Base-by-base conservation (phyloP, 2,113 vertebrate species). In the Trichomycterus rosablanca region DNA sequence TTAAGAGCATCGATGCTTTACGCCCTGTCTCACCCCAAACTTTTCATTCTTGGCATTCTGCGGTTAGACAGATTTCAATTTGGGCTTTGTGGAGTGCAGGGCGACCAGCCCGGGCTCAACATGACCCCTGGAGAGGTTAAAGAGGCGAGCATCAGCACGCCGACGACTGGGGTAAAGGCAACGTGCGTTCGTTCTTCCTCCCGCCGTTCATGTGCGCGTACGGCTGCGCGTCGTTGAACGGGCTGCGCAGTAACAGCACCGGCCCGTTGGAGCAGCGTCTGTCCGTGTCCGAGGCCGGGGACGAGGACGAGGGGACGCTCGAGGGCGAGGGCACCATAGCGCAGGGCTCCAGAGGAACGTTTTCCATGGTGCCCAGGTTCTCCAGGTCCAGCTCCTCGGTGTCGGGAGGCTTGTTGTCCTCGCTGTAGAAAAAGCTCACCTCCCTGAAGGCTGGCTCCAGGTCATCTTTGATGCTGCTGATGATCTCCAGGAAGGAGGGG, bases 171-270 rank as follows among this genome's bases (percentile, higher is more conserved):
- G 95, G 94, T 76, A 97, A 80, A 5, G 95, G 94, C 80, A 97
- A 78, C 59, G 93, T 80, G 3, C 93, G 78, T 81, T 97, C 92
- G 0, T 96, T 96, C 81, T 95, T 94, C 61, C 94, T 91, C 0
- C 93, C 92, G n/a, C 96, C 95, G 2, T 98, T 98, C 96, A 98
- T 98, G 89, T 97, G 96, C 0, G 95, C 91, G 12, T 97, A 97
- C 0, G 92, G 89, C 80, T 93, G 93, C 14, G 90, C 78, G 79
- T 97, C 93, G 11, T 95, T 93, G 28, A 93, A 89, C 68, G 90
- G 88, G 65, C 90, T 83, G 22, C 89, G 80, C 7, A 89, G 84
- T 1, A 90, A 63, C 72, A 90, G 83, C 43, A 89, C 81, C 0
- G 91, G 89, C 72, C 94, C 93, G 0, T 95, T 95, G 73, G 92